Base-by-base conservation (phyloP, 2,888 invertebrate genomes). In the Rotaria sp. region DNA sequence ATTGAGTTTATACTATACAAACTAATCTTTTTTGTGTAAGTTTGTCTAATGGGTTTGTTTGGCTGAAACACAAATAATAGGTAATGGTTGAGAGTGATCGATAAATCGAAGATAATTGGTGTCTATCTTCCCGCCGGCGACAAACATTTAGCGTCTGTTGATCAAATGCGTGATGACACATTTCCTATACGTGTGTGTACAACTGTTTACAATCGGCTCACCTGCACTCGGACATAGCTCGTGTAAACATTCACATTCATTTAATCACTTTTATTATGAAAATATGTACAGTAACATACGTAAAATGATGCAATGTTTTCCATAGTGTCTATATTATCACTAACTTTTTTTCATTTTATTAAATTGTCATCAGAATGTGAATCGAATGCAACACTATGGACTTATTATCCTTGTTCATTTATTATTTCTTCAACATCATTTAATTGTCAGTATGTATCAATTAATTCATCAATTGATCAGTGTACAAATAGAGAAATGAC, bases 351-450 rank as follows among this genome's bases (percentile, higher is more conserved):
- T 21, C 8, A 21, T 35, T 8, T 35, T 38, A 35, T 21, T 67
- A 35, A 35, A 67, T 18, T 67, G 38, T 67, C 67, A 67, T 67
- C 30, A 21, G 21, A 35, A 67, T 67, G 67, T 67, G 67, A 67
- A 67, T 67, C 67, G 21, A 35, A 21, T 67, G 38, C 67, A 15
- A 30, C 18, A 18, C 2, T 67, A 21, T 67, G 67, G 67, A 67
- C 67, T 35, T 67, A 67, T 67, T 67, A 67, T 67, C 67, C 67
- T 18, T 67, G 67, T 67, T 67, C 67, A 67, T 67, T 67, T 67
- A 67, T 67, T 35, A 35, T 67, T 67, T 35, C 67, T 21, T 5
- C 67, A 35, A 7, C 21, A 30, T 67, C 67, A 35, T 67, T 67
- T 21, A 2, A 67, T 67, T 67, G 67, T 35, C 67, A 35, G 8